phyloP scores from a whole-genome alignment of 35 echinoderm and acorn worm species.

The Acanthaster planci region DNA sequence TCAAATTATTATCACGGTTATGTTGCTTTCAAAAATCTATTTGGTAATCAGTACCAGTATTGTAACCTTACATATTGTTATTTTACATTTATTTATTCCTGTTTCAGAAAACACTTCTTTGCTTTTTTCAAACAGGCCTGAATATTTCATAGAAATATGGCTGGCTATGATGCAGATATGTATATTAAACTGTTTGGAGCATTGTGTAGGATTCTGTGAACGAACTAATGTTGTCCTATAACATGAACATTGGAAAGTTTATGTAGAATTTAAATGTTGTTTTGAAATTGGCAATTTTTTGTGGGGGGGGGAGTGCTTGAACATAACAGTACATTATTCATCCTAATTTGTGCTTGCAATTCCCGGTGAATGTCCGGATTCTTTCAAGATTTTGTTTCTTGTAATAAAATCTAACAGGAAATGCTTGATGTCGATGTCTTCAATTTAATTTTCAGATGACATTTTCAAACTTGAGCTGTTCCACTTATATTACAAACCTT shows the following conservation, averaged over 20 bases:
- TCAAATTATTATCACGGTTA: neutral
- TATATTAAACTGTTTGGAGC: neutral
- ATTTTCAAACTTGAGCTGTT: too few species aligned
- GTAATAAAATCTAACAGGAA: too few species aligned
- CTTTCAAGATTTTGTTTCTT: too few species aligned
- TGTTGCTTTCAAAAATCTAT: neutral
- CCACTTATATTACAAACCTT: too few species aligned
- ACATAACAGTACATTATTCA: too few species aligned
- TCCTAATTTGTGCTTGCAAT: too few species aligned
- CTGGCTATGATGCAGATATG: slow-evolving; percentile 21
- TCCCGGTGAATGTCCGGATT: too few species aligned
- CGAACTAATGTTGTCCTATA: neutral
- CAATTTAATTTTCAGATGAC: too few species aligned
- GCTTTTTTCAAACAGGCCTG: neutral
- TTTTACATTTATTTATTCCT: slow-evolving; percentile 13
- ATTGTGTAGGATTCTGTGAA: neutral
- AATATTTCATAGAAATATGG: too few species aligned
- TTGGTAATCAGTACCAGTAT: slow-evolving; percentile 15
- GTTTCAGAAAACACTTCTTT: neutral
- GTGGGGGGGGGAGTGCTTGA: too few species aligned
- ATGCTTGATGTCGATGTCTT: too few species aligned
- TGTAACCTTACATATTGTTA: neutral
- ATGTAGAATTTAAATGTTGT: neutral
- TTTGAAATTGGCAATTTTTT: neutral
- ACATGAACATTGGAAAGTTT: neutral